phyloP scores from a whole-genome alignment of 2,797 vertebrate genomes.

The Pipistrellus pipistrellus region DNA sequence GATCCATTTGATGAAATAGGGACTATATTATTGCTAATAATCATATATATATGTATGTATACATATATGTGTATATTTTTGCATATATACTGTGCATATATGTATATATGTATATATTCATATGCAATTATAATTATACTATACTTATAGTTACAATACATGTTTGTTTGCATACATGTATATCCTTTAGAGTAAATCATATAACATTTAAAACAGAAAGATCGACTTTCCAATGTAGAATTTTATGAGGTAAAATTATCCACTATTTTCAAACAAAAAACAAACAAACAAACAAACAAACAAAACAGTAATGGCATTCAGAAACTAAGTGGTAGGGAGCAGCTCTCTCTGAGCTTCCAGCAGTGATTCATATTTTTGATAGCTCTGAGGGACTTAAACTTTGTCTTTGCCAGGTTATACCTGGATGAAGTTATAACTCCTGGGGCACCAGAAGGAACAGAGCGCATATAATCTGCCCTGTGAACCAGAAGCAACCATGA shows the following conservation, averaged over 20 bases:
- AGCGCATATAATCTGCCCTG: neutral
- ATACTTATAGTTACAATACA: neutral
- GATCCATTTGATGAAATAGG: neutral
- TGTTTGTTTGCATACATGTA: neutral
- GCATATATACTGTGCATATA: too few relatives aligned
- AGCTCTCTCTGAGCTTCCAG: neutral
- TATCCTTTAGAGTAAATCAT: neutral
- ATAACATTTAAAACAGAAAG: conserved; percentile 28
- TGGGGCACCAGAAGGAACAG: neutral
- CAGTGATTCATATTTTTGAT: conserved; percentile 48
- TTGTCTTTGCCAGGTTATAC: conserved; percentile 59
- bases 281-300: neutral
- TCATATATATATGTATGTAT: neutral
- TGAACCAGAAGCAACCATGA: neutral
- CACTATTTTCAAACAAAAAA: conserved; percentile 35
- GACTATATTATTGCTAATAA: neutral
- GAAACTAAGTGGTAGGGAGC: neutral
- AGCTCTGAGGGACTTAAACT: conserved; percentile 30
- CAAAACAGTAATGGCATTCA: neutral
- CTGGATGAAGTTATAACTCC: conserved; percentile 54
- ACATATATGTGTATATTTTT: neutral
- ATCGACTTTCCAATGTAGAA: conserved; percentile 35
- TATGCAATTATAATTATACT: neutral
- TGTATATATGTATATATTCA: neutral
- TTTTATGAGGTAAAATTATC: neutral